These are phyloP conservation scores for Aphyosemion australe DNA, from an alignment of 2,113 vertebrate genomes.

Conservation along the genomic window DNA sequence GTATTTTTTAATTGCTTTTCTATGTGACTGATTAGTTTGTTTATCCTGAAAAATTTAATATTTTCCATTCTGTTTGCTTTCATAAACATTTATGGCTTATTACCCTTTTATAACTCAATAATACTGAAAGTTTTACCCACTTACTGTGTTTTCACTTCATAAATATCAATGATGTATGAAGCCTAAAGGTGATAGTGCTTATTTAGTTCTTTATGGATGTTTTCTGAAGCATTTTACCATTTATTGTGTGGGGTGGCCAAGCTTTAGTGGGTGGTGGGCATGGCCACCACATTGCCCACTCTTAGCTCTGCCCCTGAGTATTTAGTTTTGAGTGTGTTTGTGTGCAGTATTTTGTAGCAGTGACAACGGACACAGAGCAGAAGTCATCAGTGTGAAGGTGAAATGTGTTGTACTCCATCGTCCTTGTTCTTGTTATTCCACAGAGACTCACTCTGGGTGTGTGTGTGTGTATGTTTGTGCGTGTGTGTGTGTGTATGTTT, in stretches of 20 bases:
- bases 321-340: not conserved
- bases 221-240: not conserved
- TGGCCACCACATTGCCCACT: not conserved
- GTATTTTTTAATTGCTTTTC: too few species aligned
- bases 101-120: too few species aligned
- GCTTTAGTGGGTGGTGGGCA: not conserved
- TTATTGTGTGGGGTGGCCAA: not conserved
- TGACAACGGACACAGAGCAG: not conserved
- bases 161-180: not conserved
- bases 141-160: too few species aligned
- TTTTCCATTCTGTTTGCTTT: too few species aligned
- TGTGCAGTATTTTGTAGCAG: not conserved
- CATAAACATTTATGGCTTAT: too few species aligned
- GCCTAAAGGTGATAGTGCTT: not conserved
- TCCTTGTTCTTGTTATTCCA: constrained; percentile 9
- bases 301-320: not conserved
- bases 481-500: constrained; percentile 6
- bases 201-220: not conserved
- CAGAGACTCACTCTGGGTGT: not conserved
- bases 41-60: too few species aligned
- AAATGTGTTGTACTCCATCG: constrained; percentile 25
- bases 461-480: constrained; percentile 2
- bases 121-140: too few species aligned
- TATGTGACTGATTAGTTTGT: too few species aligned
- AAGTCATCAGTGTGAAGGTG: constrained; percentile 37